A percentile compares a stretch with the other conserved stretches of the same genome.
phyloP scores from a whole-genome alignment of 2,888 invertebrate species.

The Patella pellucida region DNA sequence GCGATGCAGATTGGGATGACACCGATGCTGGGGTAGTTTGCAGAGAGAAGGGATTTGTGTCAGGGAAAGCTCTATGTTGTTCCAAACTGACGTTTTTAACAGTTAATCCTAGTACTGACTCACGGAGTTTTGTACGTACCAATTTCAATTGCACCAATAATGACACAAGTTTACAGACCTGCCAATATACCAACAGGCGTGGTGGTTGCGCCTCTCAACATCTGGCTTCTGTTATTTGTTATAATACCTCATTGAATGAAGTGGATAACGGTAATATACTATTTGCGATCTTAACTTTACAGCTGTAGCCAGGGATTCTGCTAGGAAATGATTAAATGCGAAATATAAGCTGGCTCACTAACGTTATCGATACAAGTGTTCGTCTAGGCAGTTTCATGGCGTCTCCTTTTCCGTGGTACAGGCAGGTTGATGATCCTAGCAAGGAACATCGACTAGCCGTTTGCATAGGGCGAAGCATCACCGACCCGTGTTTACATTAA shows the following conservation, averaged over 20 bases:
- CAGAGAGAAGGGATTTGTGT: conserved; percentile 72
- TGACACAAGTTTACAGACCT: conserved; percentile 40
- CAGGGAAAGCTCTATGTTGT: conserved; percentile 43
- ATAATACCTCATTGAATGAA: neutral
- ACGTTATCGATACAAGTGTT: no score
- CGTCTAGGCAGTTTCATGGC: no score
- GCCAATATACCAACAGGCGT: conserved; percentile 36
- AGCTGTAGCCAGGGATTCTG: no score
- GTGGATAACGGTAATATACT: neutral
- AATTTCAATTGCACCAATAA: conserved; percentile 48
- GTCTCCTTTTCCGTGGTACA: no score
- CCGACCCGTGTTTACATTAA: no score
- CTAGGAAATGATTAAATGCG: no score
- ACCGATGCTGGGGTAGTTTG: conserved; percentile 46
- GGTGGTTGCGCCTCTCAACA: conserved; percentile 19
- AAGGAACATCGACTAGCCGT: no score
- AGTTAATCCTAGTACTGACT: conserved; percentile 36
- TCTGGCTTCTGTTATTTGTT: conserved; percentile 48
- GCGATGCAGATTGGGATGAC: conserved; percentile 53
- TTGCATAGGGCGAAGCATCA: no score
- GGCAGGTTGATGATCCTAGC: no score
- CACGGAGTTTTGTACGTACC: conserved; percentile 38
- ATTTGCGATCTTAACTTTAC: no score
- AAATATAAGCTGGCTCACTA: no score
- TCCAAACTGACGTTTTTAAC: neutral